phyloP scores from a whole-genome alignment of 2,888 invertebrate species.

The Polydrusus pterygomalis region DNA sequence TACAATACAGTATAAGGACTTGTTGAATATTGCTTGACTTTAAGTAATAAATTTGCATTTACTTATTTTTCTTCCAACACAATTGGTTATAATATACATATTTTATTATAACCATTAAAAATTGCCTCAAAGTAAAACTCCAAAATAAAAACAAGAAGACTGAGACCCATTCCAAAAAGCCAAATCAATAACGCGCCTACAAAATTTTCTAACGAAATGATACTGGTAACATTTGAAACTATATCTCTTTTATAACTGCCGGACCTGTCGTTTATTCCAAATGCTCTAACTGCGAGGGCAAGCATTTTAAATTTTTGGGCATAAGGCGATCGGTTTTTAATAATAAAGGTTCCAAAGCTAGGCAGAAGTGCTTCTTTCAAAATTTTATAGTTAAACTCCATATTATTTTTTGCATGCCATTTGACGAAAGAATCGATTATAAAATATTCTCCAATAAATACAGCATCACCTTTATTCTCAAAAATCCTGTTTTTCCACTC shows the following conservation, averaged over 20 bases:
- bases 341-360: not conserved
- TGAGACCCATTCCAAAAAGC: not conserved
- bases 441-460: not conserved
- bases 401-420: constrained; percentile 1
- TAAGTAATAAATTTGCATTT: not conserved
- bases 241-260: not conserved
- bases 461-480: constrained; percentile 7
- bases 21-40: too few relatives aligned
- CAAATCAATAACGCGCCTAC: not conserved
- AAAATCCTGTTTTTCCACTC: constrained; percentile 11
- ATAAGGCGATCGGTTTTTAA: not conserved
- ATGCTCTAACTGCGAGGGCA: not conserved
- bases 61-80: not conserved
- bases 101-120: not conserved
- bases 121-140: not conserved
- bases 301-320: not conserved
- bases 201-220: not conserved
- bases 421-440: not conserved
- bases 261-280: not conserved
- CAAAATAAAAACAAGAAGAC: constrained; percentile 3
- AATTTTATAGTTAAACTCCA: constrained; percentile 8
- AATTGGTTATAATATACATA: not conserved
- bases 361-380: not conserved
- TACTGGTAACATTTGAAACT: not conserved
- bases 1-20: too few relatives aligned